Percentiles rank a stretch among this genome's conserved stretches.
phyloP scores from a whole-genome alignment of 2,888 invertebrate species.

The Eilema sororculum region DNA sequence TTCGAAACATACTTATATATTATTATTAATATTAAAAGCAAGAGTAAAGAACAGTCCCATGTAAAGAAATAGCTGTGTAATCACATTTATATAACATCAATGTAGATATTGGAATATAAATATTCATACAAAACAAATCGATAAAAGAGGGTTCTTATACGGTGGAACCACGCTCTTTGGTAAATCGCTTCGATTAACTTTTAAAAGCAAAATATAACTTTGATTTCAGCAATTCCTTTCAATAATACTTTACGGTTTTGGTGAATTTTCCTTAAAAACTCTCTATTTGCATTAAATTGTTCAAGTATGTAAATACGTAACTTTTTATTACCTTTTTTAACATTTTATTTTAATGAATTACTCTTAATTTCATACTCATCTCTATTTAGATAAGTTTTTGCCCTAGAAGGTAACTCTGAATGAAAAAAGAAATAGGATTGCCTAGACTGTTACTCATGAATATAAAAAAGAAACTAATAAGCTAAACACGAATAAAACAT shows the following conservation, averaged over 20 bases:
- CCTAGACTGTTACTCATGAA: no score
- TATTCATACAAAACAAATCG: slow-evolving; percentile 21
- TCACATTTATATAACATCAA: slow-evolving; percentile 31
- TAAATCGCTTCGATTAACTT: slow-evolving; percentile 44
- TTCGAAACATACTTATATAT: not conserved
- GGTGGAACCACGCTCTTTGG: slow-evolving; percentile 21
- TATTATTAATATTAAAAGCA: not conserved
- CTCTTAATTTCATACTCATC: no score
- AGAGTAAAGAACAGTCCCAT: not conserved
- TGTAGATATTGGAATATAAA: slow-evolving; percentile 20
- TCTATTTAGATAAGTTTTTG: no score
- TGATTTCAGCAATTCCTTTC: slow-evolving; percentile 28
- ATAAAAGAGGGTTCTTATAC: slow-evolving; percentile 17
- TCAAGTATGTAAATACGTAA: no score
- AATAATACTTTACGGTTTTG: slow-evolving; percentile 23
- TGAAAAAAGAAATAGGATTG: no score
- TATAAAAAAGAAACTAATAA: not conserved
- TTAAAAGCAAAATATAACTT: slow-evolving; percentile 35
- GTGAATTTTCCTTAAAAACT: slow-evolving; percentile 13
- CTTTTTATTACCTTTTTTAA: not conserved
- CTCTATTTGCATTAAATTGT: slow-evolving; percentile 13
- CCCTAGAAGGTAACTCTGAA: no score
- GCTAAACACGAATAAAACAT: not conserved
- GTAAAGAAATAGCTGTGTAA: slow-evolving; percentile 22
- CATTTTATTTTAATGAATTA: not conserved